These are phyloP conservation scores for Dinomys branickii DNA, from an alignment of 2,113 vertebrate species.

Conservation along the genomic window DNA sequence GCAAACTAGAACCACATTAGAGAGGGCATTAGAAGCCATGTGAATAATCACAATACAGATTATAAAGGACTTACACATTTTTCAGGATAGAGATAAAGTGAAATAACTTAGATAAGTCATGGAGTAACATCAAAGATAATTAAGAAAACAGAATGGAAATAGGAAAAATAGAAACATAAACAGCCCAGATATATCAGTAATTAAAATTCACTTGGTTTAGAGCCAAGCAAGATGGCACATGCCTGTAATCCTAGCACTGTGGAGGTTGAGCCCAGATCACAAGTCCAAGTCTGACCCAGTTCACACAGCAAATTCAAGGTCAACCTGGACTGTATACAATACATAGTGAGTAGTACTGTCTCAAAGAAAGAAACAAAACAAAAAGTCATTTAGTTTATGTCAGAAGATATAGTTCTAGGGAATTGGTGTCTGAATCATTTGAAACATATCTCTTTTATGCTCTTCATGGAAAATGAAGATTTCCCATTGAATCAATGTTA, in stretches of 20 bases:
- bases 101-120: background rate
- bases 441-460: background rate
- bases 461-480: background rate
- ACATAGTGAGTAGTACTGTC: background rate
- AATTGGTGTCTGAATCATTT: conserved; percentile 33
- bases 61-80: background rate
- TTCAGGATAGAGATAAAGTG: background rate
- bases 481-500: background rate
- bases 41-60: background rate
- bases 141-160: background rate
- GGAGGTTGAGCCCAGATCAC: background rate
- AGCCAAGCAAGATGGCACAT: background rate
- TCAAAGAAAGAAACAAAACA: background rate
- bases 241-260: background rate
- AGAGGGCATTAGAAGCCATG: background rate
- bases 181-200: background rate
- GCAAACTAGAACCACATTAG: background rate
- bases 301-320: background rate
- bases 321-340: background rate
- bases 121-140: conserved; percentile 20
- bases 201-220: conserved; percentile 15
- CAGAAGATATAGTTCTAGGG: background rate
- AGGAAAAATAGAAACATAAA: background rate
- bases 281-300: background rate
- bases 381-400: background rate